phyloP scores from a whole-genome alignment of 2,113 vertebrate species.

The Heterocephalus glaber region DNA sequence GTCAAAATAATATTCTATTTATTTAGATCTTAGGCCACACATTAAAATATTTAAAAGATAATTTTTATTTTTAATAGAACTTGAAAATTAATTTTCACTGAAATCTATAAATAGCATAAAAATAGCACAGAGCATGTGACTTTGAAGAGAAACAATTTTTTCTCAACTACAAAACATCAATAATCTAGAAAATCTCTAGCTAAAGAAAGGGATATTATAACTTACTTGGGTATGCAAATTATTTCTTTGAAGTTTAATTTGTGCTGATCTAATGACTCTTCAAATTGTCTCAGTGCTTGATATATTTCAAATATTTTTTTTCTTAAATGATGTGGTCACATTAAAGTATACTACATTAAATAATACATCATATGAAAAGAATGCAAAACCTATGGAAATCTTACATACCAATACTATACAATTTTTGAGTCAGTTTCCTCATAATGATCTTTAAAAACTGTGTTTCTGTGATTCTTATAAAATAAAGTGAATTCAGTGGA shows the following conservation, averaged over 20 bases:
- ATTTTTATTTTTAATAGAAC: constrained; percentile 23
- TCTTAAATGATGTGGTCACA: neutral
- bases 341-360: neutral
- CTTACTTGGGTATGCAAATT: constrained; percentile 12
- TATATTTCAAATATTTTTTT: constrained; percentile 37
- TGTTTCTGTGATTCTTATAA: neutral
- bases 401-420: neutral
- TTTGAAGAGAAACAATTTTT: constrained; percentile 14
- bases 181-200: neutral
- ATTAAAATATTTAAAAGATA: neutral
- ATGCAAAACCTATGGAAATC: neutral
- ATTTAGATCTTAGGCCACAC: neutral
- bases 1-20: constrained; percentile 39
- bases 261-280: constrained; percentile 38
- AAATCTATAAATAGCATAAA: neutral
- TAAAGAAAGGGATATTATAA: neutral
- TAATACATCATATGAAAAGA: neutral
- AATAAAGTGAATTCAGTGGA: neutral
- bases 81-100: neutral
- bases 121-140: neutral
- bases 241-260: constrained; percentile 42
- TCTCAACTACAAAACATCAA: neutral
- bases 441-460: neutral
- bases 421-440: neutral
- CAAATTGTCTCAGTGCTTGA: constrained; percentile 14